A percentile compares a stretch with the other conserved stretches of the same genome.
These are phyloP conservation scores for Lasiommata megera DNA, from an alignment of 2,888 invertebrate species.

Conservation along the genomic window DNA sequence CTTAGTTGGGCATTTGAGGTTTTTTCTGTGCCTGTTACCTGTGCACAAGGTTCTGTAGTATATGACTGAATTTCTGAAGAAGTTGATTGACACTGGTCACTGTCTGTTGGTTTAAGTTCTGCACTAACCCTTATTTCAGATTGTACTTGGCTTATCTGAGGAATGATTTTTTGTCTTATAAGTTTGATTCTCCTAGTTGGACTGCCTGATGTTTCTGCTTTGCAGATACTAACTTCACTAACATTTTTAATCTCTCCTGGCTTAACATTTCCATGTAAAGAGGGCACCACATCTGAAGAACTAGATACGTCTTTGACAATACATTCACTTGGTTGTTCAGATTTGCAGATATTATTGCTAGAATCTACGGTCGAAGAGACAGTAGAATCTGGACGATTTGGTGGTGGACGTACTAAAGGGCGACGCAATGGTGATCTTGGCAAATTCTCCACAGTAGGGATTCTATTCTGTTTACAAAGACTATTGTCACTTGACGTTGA, in stretches of 20 bases:
- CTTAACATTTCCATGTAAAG: conserved; percentile 62
- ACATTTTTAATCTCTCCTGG: conserved; percentile 71
- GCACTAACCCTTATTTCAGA: conserved; percentile 38
- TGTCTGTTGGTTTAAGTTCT: conserved; percentile 38
- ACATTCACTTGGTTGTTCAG: conserved; percentile 53
- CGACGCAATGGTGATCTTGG: conserved; percentile 62
- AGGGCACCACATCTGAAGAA: conserved; percentile 69
- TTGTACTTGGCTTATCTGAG: conserved; percentile 47
- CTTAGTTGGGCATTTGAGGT: conserved; percentile 3
- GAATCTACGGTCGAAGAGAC: conserved; percentile 74
- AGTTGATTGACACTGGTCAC: conserved; percentile 65
- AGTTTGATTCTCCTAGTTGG: conserved; percentile 74
- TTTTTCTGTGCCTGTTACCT: conserved; percentile 34
- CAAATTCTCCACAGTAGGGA: conserved; percentile 44
- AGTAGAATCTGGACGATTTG: conserved; percentile 68
- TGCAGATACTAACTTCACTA: conserved; percentile 75
- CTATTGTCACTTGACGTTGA: conserved; percentile 74
- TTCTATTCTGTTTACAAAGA: conserved; percentile 57
- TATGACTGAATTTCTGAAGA: conserved; percentile 46
- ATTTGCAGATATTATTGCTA: conserved; percentile 45
- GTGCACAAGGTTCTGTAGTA: conserved; percentile 37
- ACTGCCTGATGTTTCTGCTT: conserved; percentile 73
- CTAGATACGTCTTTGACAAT: conserved; percentile 72
- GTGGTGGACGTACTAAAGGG: conserved; percentile 64
- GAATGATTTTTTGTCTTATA: conserved; percentile 64